Conservation (phyloP, 2,113 vertebrate species). For the Tachuris rubrigastra region DNA sequence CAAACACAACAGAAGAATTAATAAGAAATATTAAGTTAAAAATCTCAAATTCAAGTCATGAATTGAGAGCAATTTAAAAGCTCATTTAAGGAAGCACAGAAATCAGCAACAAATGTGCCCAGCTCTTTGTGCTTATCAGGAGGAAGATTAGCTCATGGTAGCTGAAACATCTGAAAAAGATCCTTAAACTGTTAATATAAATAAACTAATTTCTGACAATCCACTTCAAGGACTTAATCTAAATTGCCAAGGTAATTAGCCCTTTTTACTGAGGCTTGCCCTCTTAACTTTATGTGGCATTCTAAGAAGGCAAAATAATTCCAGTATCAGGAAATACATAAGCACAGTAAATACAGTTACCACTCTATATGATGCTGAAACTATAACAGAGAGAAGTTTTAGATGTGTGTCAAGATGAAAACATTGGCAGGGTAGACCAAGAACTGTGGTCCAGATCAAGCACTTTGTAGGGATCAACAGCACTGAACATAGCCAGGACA, state of each 20-base stretch:
- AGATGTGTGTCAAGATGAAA: neutral
- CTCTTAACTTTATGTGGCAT: neutral
- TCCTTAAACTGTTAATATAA: neutral
- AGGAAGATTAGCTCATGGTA: neutral
- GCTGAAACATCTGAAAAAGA: neutral
- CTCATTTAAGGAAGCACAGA: neutral
- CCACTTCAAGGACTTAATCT: constrained; percentile 17
- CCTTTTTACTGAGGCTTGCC: neutral
- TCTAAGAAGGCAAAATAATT: neutral
- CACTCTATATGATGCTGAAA: neutral
- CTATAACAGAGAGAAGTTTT: neutral
- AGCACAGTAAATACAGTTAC: neutral
- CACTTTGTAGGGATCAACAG: neutral
- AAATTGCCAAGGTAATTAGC: constrained; percentile 23
- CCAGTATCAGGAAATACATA: neutral
- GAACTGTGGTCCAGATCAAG: neutral
- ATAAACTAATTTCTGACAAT: constrained; percentile 39
- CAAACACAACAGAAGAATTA: neutral
- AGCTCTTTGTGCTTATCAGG: neutral
- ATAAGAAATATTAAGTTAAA: neutral
- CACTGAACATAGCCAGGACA: neutral
- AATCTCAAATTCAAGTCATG: neutral
- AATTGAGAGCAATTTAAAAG: neutral
- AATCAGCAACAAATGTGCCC: neutral
- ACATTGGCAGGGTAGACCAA: neutral